These are phyloP conservation scores for Parnassius apollo DNA, from an alignment of 2,888 invertebrate genomes.

Conservation along the genomic window DNA sequence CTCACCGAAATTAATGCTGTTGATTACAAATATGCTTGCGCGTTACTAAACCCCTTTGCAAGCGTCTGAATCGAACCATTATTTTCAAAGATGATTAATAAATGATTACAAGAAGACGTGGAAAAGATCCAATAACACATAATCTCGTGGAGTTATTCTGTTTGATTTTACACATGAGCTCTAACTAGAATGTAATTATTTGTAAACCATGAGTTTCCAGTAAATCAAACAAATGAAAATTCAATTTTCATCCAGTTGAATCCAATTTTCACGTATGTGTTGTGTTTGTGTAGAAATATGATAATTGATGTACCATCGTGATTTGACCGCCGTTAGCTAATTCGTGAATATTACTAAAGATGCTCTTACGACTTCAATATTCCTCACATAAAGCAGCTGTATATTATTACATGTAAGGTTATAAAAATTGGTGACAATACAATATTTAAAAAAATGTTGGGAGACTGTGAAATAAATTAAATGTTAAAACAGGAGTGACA, in stretches of 20 bases:
- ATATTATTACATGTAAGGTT: too few relatives aligned
- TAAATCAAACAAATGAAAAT: neutral
- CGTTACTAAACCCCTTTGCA: neutral
- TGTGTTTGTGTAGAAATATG: neutral
- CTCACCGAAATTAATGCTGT: too few relatives aligned
- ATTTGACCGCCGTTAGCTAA: too few relatives aligned
- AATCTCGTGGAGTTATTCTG: neutral
- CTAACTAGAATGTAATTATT: conserved; percentile 6
- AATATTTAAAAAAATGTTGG: too few relatives aligned
- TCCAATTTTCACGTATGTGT: neutral
- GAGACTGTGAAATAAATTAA: too few relatives aligned
- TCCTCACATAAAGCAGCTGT: too few relatives aligned
- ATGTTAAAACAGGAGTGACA: too few relatives aligned
- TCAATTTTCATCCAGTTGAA: neutral
- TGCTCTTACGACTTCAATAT: too few relatives aligned
- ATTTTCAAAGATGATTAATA: neutral
- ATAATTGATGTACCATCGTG: neutral
- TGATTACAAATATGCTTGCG: neutral
- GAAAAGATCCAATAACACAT: neutral
- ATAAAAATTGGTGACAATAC: too few relatives aligned
- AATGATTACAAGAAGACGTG: neutral
- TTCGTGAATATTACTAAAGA: too few relatives aligned
- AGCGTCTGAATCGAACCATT: neutral
- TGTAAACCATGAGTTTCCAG: neutral
- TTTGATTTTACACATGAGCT: conserved; percentile 2